phyloP scores from a whole-genome alignment of 1,140 invertebrate species.

The Mylabris phalerata region DNA sequence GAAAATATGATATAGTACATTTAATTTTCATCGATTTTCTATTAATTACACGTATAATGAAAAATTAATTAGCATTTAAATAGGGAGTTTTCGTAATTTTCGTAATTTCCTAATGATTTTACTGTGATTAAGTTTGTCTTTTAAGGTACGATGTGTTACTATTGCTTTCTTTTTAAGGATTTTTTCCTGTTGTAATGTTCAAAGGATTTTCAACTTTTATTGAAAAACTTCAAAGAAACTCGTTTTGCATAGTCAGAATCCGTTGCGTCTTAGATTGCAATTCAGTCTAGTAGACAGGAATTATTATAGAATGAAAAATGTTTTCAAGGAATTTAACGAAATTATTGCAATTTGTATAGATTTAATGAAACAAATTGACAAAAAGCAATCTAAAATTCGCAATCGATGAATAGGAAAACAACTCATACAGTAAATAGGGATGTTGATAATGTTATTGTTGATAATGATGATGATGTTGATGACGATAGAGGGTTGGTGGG shows the following conservation, averaged over 20 bases:
- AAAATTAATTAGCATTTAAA: too few relatives aligned
- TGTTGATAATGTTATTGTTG: neutral
- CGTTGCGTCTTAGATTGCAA: too few relatives aligned
- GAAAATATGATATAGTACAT: too few relatives aligned
- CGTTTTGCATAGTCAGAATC: conserved; percentile 4
- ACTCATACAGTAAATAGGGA: conserved; percentile 20
- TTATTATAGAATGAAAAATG: neutral
- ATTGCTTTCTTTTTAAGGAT: too few relatives aligned
- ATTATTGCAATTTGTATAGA: neutral
- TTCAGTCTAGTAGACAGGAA: neutral
- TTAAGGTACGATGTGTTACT: too few relatives aligned
- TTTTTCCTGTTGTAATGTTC: neutral
- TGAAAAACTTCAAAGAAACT: conserved; percentile 13
- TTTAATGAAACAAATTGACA: conserved; percentile 11
- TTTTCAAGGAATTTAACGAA: neutral
- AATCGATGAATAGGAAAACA: conserved; percentile 26
- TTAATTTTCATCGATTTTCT: too few relatives aligned
- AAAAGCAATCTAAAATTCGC: conserved; percentile 13
- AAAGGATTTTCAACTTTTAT: conserved; percentile 13
- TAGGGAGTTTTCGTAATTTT: too few relatives aligned
- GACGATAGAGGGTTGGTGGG: neutral
- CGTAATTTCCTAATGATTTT: too few relatives aligned
- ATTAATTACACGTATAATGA: too few relatives aligned
- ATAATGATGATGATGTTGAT: conserved; percentile 1
- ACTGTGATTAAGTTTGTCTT: too few relatives aligned